Evolutionary conservation across 1,140 invertebrate genomes (phyloP).

Genomic region (Drosophila biarmipes): DNA sequence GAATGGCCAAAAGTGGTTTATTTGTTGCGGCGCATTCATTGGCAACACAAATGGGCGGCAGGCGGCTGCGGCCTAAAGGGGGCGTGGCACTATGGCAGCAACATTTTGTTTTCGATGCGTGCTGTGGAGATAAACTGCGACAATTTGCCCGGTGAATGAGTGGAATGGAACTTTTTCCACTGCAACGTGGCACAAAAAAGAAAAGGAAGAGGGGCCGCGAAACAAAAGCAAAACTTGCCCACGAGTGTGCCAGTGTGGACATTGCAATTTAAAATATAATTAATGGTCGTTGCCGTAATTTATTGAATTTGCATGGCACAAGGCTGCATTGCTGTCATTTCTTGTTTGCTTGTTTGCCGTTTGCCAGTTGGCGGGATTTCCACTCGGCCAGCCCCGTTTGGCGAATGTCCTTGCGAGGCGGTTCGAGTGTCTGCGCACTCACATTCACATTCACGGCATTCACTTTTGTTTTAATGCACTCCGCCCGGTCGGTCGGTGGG

Average conservation of each 20-base stretch:
- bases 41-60: conserved; percentile 34
- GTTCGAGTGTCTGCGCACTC: conserved; percentile 20
- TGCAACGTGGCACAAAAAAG: conserved; percentile 6
- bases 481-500: neutral
- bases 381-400: neutral
- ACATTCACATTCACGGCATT: conserved; percentile 19
- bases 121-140: conserved; percentile 77
- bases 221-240: conserved; percentile 43
- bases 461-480: conserved; percentile 61
- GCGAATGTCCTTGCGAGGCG: conserved; percentile 13
- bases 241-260: conserved; percentile 48
- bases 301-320: conserved; percentile 76
- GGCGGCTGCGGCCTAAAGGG: neutral
- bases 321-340: conserved; percentile 53
- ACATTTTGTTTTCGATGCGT: conserved; percentile 48
- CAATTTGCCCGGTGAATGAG: conserved; percentile 77
- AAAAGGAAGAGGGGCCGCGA: neutral
- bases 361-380: conserved; percentile 21
- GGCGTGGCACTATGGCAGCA: conserved; percentile 10
- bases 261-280: conserved; percentile 83
- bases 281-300: conserved; percentile 79
- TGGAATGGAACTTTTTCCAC: conserved; percentile 70
- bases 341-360: conserved; percentile 55
- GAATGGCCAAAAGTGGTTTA: conserved; percentile 64
- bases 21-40: conserved; percentile 54